Conservation (phyloP, 2,113 vertebrate genomes). For the Noturus placidus region DNA sequence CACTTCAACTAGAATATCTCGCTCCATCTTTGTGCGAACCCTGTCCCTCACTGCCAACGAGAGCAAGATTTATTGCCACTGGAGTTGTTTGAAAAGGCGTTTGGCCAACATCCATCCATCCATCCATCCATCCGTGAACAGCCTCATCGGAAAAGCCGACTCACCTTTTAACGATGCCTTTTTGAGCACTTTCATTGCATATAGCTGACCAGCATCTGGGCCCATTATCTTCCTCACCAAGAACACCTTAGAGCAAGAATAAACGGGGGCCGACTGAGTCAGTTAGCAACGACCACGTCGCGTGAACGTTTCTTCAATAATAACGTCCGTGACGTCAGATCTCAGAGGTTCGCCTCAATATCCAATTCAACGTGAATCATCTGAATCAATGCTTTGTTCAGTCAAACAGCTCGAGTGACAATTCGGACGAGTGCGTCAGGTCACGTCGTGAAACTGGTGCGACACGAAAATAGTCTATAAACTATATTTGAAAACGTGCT, state of each 20-base stretch:
- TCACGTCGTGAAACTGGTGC: background rate
- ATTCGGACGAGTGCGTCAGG: background rate
- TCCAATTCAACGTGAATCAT: background rate
- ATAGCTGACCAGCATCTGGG: conserved; percentile 92
- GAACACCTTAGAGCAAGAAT: conserved; percentile 79
- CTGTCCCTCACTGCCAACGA: conserved; percentile 85
- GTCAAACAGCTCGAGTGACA: too few species aligned
- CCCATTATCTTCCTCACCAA: conserved; percentile 91
- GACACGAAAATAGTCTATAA: background rate
- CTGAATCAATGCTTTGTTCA: background rate
- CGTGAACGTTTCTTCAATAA: background rate
- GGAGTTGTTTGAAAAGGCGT: background rate
- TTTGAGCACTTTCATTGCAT: conserved; percentile 99
- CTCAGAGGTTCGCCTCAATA: background rate
- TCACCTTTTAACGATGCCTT: conserved; percentile 96
- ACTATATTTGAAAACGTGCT: background rate
- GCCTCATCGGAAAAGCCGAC: background rate
- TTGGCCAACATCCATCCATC: background rate
- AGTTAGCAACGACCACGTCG: background rate
- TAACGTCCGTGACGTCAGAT: background rate
- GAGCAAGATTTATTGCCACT: background rate
- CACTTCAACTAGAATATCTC: conserved; percentile 97
- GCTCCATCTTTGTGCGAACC: conserved; percentile 97
- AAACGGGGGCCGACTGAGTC: background rate
- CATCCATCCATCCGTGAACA: background rate